Evolutionary conservation across 2,113 vertebrate species (phyloP), one percentile per base, ranked within the genome.

Genomic region (Formicarius rufipectus): DNA sequence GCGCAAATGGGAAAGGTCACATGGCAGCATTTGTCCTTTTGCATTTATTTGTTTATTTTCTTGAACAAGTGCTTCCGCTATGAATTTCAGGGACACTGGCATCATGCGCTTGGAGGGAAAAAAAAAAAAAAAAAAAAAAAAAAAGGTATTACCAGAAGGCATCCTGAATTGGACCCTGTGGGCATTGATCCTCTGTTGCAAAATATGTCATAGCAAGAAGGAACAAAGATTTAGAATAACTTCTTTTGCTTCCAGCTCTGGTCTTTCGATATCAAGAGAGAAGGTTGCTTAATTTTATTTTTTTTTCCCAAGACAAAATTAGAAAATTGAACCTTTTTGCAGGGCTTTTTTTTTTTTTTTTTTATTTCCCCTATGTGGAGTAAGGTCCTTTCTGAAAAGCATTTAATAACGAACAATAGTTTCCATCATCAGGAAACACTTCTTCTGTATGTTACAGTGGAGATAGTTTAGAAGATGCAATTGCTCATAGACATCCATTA

Each of bases 1-100:
- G 89, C 75, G 55, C 84, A 16, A 64, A 73, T 44, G n/a, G 63
- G 10, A 30, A 56, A 71, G 83, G 89, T 95, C 88, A 95, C 86
- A 75, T 21, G 76, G 84, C 77, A 86, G 39, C 31, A 69, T 62
- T 67, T 45, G 56, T 22, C 59, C 8, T 66, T 68, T 59, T 53
- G 5, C 14, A 35, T 72, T 66, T 67, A 59, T 59, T 58, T 67
- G 4, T 67, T 33, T 24, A 1, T 22, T 14, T 23, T 16, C 16
- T 22, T 25, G 3, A 56, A 44, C 14, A 12, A 14, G 17, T 15
- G 22, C 23, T 77, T 80, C 17, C 59, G 44, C 13, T 15, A 4
- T 33, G 59, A 53, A 39, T 86, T 68, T 89, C 25, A 50, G 60
- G 14, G n/a, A 45, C 11, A 9, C 5, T 5, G 12, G 14, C 27